Percentiles rank a stretch among this genome's conserved stretches.
These are phyloP conservation scores for Drosophila hamatofila DNA, from an alignment of 2,888 invertebrate genomes.

Conservation along the genomic window DNA sequence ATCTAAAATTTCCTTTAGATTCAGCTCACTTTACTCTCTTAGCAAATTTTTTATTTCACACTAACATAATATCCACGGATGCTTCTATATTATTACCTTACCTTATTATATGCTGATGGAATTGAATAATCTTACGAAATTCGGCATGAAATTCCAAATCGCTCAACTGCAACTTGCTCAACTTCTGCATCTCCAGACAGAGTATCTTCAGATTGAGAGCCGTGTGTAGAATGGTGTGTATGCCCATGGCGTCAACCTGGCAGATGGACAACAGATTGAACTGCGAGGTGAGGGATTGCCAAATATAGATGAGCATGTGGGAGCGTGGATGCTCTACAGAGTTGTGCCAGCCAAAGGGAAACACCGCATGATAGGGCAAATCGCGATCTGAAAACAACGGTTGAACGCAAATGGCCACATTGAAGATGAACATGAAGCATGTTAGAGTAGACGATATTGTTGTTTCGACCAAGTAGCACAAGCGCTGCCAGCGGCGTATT, in stretches of 20 bases:
- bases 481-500: slow-evolving; percentile 56
- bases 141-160: slow-evolving; percentile 50
- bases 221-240: slow-evolving; percentile 66
- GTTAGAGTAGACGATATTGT: slow-evolving; percentile 32
- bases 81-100: background rate
- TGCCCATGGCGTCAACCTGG: slow-evolving; percentile 68
- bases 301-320: slow-evolving; percentile 56
- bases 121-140: slow-evolving; percentile 61
- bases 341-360: slow-evolving; percentile 67
- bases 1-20: background rate
- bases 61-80: too few species aligned
- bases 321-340: slow-evolving; percentile 35
- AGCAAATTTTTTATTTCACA: too few species aligned
- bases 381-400: slow-evolving; percentile 60
- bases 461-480: slow-evolving; percentile 63
- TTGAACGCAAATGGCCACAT: slow-evolving; percentile 65
- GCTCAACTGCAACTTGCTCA: slow-evolving; percentile 37
- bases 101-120: slow-evolving; percentile 79
- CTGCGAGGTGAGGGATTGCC: slow-evolving; percentile 57
- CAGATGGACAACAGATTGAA: slow-evolving; percentile 66
- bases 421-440: slow-evolving; percentile 53
- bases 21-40: background rate
- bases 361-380: slow-evolving; percentile 66
- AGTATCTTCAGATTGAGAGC: slow-evolving; percentile 76
- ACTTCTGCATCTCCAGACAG: slow-evolving; percentile 64